Evolutionary conservation across 1,140 invertebrate species (phyloP).

Genomic region (Drosophila murphyi): DNA sequence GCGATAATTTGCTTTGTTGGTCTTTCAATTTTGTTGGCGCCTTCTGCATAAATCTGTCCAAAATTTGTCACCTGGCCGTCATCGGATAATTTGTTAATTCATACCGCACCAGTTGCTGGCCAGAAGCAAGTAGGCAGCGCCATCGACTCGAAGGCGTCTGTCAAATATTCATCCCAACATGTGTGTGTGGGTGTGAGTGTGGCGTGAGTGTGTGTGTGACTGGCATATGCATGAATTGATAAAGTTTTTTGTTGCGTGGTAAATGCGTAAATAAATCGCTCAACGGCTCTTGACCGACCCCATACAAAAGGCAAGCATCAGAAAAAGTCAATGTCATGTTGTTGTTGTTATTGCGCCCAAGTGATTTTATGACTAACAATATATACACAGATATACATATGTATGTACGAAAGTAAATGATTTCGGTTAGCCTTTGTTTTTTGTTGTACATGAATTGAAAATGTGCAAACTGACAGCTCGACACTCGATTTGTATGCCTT

Average conservation of each 20-base stretch:
- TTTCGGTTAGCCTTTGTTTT: slow-evolving; percentile 13
- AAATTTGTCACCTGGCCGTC: slow-evolving; percentile 66
- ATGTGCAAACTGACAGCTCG: slow-evolving; percentile 48
- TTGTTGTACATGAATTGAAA: slow-evolving; percentile 62
- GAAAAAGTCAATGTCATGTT: slow-evolving; percentile 44
- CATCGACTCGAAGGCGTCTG: slow-evolving; percentile 30
- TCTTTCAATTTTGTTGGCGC: slow-evolving; percentile 39
- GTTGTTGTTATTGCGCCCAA: slow-evolving; percentile 23
- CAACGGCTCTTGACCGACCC: slow-evolving; percentile 34
- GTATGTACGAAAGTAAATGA: not conserved
- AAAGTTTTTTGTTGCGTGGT: slow-evolving; percentile 47
- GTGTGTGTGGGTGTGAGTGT: slow-evolving; percentile 2
- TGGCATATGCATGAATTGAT: slow-evolving; percentile 50
- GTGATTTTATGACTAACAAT: slow-evolving; percentile 64
- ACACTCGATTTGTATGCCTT: slow-evolving; percentile 64
- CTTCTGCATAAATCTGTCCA: slow-evolving; percentile 54
- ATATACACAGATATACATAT: slow-evolving; percentile 8
- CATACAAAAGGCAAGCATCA: slow-evolving; percentile 17
- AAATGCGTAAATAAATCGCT: slow-evolving; percentile 56
- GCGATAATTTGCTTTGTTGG: slow-evolving; percentile 4
- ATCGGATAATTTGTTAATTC: slow-evolving; percentile 63
- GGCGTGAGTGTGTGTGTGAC: slow-evolving; percentile 17
- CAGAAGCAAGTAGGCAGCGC: slow-evolving; percentile 26
- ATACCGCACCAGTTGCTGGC: slow-evolving; percentile 16
- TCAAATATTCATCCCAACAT: slow-evolving; percentile 4